phyloP scores from a whole-genome alignment of 2,888 invertebrate genomes.

The Rhingia campestris region DNA sequence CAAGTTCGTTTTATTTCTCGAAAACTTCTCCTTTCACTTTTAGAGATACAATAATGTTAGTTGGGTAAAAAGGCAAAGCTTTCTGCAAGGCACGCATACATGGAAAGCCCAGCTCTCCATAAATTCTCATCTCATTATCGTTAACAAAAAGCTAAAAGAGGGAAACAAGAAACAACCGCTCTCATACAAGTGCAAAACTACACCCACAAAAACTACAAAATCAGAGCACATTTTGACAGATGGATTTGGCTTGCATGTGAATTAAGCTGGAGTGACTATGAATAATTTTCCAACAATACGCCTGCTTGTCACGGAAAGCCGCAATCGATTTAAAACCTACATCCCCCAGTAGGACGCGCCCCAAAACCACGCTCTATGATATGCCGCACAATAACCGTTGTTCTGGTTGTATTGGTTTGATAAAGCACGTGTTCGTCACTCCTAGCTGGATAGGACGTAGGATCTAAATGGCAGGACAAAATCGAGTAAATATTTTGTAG shows the following conservation, averaged over 20 bases:
- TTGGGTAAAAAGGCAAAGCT: constrained; percentile 5
- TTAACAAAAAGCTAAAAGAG: constrained; percentile 8
- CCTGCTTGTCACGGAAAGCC: constrained; percentile 37
- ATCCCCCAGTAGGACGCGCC: constrained; percentile 19
- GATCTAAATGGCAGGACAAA: constrained; percentile 10
- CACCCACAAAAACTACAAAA: neutral
- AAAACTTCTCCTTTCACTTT: neutral
- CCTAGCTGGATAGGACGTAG: neutral
- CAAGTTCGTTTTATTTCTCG: neutral
- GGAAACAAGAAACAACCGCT: too few relatives aligned
- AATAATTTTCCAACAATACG: constrained; percentile 32
- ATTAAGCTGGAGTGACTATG: constrained; percentile 19
- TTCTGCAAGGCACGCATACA: constrained; percentile 25
- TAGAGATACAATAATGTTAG: neutral
- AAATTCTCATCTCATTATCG: neutral
- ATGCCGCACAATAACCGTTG: neutral
- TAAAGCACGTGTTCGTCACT: constrained; percentile 57
- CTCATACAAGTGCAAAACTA: neutral
- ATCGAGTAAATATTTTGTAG: constrained; percentile 39
- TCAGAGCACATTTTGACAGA: constrained; percentile 19
- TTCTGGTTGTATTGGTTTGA: constrained; percentile 26
- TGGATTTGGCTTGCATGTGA: neutral
- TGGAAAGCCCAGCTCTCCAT: neutral
- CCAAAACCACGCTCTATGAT: neutral
- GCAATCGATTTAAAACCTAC: constrained; percentile 22